These are phyloP conservation scores for Lasioglossum oenotherae DNA, from an alignment of 2,888 invertebrate species.

Conservation along the genomic window DNA sequence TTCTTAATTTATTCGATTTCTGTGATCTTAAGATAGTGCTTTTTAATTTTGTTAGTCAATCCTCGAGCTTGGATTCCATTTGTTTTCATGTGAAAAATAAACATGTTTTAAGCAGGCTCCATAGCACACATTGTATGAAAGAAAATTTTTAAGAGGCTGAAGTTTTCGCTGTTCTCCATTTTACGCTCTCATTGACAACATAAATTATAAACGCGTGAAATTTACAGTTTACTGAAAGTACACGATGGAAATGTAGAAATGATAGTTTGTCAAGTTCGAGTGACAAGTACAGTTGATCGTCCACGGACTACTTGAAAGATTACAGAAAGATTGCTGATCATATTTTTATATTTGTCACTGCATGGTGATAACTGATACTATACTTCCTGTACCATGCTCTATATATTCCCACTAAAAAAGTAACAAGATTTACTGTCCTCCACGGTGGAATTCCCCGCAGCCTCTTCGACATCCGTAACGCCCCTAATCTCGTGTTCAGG, in stretches of 20 bases:
- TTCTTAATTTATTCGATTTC: not conserved
- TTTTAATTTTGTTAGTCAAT: not conserved
- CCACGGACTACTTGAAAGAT: not conserved
- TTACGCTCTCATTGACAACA: not conserved
- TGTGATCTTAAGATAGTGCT: not conserved
- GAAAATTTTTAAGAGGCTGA: not conserved
- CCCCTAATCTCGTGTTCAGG: slow-evolving; percentile 6
- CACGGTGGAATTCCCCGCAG: not conserved
- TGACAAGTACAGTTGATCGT: not conserved
- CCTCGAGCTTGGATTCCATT: not conserved
- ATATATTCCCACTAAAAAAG: not conserved
- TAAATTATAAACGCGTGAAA: not conserved
- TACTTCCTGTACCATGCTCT: not conserved
- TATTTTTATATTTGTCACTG: not conserved
- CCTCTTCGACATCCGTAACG: not conserved
- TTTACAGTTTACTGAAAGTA: not conserved
- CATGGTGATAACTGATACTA: not conserved
- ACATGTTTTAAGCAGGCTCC: not conserved
- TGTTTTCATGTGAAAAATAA: not conserved
- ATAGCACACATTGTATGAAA: not conserved
- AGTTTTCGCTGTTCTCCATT: not conserved
- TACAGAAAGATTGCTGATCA: not conserved
- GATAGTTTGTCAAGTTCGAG: not conserved
- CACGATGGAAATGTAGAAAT: not conserved
- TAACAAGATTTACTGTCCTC: slow-evolving; percentile 15